Evolutionary conservation across 2,113 vertebrate genomes (phyloP).

Genomic region (Rhabdomys dilectus): DNA sequence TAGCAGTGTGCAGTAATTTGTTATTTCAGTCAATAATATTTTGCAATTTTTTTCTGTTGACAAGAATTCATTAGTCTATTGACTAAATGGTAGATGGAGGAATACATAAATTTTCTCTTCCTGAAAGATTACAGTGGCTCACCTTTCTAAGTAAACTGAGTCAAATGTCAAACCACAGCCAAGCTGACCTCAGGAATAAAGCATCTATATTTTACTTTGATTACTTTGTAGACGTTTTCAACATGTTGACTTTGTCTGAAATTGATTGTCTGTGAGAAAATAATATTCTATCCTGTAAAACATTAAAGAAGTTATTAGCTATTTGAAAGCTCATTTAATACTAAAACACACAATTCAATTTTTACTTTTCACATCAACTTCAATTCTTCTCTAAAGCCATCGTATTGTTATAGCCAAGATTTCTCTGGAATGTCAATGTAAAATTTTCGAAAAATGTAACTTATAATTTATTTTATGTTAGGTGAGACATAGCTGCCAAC

Average conservation of each 20-base stretch:
- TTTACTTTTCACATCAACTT: neutral
- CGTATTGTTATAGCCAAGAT: neutral
- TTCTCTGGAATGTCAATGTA: neutral
- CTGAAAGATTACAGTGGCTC: neutral
- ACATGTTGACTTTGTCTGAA: neutral
- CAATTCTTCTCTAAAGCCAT: neutral
- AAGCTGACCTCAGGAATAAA: neutral
- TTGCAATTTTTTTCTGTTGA: neutral
- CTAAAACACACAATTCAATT: neutral
- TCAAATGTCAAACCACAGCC: neutral
- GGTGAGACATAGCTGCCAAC: too few relatives aligned
- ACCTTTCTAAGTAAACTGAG: neutral
- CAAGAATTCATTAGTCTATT: constrained; percentile 19
- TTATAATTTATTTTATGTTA: neutral
- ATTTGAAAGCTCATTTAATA: neutral
- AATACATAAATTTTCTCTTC: neutral
- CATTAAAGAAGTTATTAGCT: neutral
- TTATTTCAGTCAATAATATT: neutral
- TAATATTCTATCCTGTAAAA: neutral
- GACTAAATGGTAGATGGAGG: accelerated
- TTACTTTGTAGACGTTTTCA: neutral
- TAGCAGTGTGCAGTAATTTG: too few relatives aligned
- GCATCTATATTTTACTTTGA: neutral
- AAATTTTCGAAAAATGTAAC: neutral
- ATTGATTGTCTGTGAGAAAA: neutral